Percentiles rank a stretch among this genome's conserved stretches.
Conservation (phyloP, 1,140 invertebrate genomes). For the Ips nitidus region DNA sequence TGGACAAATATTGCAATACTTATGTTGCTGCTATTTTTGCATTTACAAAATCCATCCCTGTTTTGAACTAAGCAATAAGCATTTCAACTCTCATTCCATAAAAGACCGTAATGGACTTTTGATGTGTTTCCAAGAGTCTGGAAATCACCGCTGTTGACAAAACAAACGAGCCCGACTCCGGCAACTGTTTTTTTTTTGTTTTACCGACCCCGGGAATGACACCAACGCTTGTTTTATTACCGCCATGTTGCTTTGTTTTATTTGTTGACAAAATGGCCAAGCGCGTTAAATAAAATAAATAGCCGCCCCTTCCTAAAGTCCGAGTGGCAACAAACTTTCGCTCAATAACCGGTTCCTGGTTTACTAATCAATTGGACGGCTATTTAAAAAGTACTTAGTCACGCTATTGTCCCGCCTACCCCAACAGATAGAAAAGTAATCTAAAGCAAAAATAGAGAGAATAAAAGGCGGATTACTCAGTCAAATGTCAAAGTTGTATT, state of each 20-base stretch:
- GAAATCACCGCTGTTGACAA: constrained; percentile 12
- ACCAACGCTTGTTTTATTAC: constrained; percentile 15
- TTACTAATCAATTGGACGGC: constrained; percentile 1
- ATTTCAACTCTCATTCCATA: background rate
- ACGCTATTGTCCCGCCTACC: constrained; percentile 8
- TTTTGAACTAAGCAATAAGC: too few relatives aligned
- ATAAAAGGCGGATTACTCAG: constrained; percentile 51
- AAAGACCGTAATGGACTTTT: background rate
- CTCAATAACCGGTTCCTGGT: background rate
- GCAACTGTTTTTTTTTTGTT: constrained; percentile 6
- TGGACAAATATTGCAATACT: too few relatives aligned
- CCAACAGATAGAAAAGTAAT: constrained; percentile 25
- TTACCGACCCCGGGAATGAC: constrained; percentile 10
- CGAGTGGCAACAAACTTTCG: background rate
- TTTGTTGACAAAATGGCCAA: constrained; percentile 15
- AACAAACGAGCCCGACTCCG: constrained; percentile 15
- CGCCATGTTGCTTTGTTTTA: constrained; percentile 14
- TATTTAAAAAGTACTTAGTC: constrained; percentile 4
- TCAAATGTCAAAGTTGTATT: constrained; percentile 52
- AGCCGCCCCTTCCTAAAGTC: background rate
- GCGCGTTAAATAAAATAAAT: background rate
- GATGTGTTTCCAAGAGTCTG: background rate
- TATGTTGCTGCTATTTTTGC: background rate
- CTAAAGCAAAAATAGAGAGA: constrained; percentile 16
- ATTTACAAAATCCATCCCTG: too few relatives aligned